phyloP scores from a whole-genome alignment of 2,888 invertebrate genomes.

The Oasisia sp. region DNA sequence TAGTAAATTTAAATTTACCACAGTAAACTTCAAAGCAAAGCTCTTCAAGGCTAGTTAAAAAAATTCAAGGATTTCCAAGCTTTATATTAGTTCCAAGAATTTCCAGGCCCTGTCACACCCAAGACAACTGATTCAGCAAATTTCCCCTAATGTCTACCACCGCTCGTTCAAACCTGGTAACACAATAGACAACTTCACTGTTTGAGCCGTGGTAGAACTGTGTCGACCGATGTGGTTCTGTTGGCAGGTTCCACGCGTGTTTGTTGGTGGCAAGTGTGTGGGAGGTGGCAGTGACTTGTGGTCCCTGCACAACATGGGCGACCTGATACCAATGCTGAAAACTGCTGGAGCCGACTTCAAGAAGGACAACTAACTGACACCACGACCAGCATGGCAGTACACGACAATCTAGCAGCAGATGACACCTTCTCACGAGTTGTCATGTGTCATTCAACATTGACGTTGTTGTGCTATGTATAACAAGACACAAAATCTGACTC shows the following conservation, averaged over 20 bases:
- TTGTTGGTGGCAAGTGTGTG: constrained; percentile 45
- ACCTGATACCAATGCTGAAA: constrained; percentile 39
- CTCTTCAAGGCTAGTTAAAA: no score
- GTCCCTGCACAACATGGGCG: constrained; percentile 40
- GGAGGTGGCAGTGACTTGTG: constrained; percentile 46
- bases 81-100: no score
- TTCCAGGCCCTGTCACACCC: no score
- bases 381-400: not conserved
- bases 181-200: not conserved
- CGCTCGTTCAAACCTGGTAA: no score
- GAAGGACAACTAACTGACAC: constrained; percentile 26
- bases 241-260: constrained; percentile 45
- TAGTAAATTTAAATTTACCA: no score
- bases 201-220: not conserved
- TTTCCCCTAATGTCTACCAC: no score
- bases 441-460: not conserved
- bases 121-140: no score
- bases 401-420: not conserved
- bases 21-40: no score
- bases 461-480: not conserved
- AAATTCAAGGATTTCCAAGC: no score
- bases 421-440: not conserved
- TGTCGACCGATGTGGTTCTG: not conserved
- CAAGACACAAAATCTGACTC: not conserved
- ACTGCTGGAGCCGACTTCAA: constrained; percentile 42